phyloP scores from a whole-genome alignment of 2,113 vertebrate species.

The Trichomycterus rosablanca region DNA sequence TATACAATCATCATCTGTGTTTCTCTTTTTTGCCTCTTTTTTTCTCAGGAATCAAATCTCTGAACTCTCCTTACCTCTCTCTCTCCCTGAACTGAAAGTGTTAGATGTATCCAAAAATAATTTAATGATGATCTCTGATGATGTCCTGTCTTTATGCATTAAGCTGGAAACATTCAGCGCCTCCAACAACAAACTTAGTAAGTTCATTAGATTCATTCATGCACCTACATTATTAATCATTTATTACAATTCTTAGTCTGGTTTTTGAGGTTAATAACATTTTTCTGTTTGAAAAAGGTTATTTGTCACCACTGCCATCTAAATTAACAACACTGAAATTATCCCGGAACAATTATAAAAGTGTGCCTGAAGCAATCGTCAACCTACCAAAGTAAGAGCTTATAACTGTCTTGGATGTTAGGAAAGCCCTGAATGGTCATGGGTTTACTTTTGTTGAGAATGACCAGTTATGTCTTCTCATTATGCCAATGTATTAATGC shows the following conservation, averaged over 20 bases:
- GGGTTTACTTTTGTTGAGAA: too few species aligned
- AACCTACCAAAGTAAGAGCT: conserved; percentile 82
- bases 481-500: too few species aligned
- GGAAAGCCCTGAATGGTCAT: too few species aligned
- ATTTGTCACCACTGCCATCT: conserved; percentile 69
- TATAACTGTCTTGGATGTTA: not conserved
- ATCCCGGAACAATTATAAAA: conserved; percentile 77
- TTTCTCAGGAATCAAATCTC: conserved; percentile 77
- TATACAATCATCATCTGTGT: too few species aligned
- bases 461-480: too few species aligned
- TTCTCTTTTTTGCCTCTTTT: not conserved
- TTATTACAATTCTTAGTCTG: not conserved
- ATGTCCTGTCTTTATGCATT: conserved; percentile 73
- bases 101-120: conserved; percentile 86
- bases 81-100: conserved; percentile 77
- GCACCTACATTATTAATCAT: not conserved
- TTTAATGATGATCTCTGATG: conserved; percentile 67
- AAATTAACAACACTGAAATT: conserved; percentile 83
- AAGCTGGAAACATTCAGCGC: conserved; percentile 83
- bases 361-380: conserved; percentile 75
- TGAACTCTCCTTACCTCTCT: conserved; percentile 62
- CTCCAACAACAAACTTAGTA: conserved; percentile 80
- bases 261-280: not conserved
- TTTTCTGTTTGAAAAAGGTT: conserved; percentile 63
- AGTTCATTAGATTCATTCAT: conserved; percentile 45